Base-by-base conservation (phyloP, 2,113 vertebrate genomes). In the Ia io region DNA sequence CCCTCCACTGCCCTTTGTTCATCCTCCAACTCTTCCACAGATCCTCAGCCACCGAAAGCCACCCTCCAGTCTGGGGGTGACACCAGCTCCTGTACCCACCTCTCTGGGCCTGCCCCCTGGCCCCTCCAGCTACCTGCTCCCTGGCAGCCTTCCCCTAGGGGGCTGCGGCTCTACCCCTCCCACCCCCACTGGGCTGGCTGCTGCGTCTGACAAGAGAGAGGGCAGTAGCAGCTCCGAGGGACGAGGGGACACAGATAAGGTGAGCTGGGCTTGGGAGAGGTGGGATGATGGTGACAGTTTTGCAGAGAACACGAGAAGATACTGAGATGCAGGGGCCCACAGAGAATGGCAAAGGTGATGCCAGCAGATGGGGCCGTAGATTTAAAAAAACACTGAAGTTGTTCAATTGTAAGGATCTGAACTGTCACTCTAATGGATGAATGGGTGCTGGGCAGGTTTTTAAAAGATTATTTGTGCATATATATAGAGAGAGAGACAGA, bases 11-110 rank as follows among this genome's bases (percentile, higher is more conserved):
- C 37, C 44, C 17, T 35, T 44, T 69, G 37, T 40, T 97, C 22
- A 96, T 56, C 18, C 4, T n/a, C 37, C 20, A 10, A 30, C 18
- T 97, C 51, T 90, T 77, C 25, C 44, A 32, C 96, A 99, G 99
- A 99, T 99, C 96, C 98, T 99, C 83, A 99, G 99, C 53, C 99
- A 99, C 94, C 98, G 98, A 69, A 99, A 99, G 97, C 99, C 98
- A 17, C 96, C 98, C 88, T 98, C 97, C 85, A 83, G 98, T 32
- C 97, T 99, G 97, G 98, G 90, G 88, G 97, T 95, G 95, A 98
- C 95, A 97, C 98, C 94, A 59, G 98, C 99, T 85, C 98, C 98
- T 70, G 98, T 98, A 1, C 98, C 98, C 12, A 98, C 98, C 67
- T 97, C 96, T 65, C 78, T 97, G 94, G 93, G 97, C 69, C 90